Conservation (phyloP, 2,113 vertebrate species). For the Mionectes macconnelli region DNA sequence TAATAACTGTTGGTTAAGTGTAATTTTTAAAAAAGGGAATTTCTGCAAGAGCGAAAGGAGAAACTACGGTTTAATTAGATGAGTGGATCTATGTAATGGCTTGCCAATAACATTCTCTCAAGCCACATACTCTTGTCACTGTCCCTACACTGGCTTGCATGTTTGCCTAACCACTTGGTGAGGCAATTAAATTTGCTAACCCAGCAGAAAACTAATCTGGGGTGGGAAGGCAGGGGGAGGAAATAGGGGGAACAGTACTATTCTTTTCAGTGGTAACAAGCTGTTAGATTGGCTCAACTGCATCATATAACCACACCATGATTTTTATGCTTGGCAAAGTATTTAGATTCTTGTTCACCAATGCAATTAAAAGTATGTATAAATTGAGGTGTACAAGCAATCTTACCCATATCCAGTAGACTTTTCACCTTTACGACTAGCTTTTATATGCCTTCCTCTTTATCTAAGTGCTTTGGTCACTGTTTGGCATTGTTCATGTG, state of each 20-base stretch:
- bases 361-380: constrained; percentile 41
- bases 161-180: constrained; percentile 36
- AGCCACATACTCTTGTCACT: constrained; percentile 18
- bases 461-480: background rate
- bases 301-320: constrained; percentile 1
- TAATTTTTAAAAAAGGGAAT: background rate
- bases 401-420: background rate
- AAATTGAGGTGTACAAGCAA: constrained; percentile 3
- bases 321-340: constrained; percentile 57
- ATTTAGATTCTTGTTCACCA: constrained; percentile 38
- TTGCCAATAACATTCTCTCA: constrained; percentile 18
- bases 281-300: constrained; percentile 65
- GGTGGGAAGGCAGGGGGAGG: constrained; percentile 52
- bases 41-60: background rate
- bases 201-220: constrained; percentile 66
- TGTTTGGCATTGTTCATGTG: background rate
- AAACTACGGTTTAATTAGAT: constrained; percentile 4
- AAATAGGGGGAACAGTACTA: constrained; percentile 32
- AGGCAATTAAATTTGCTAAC: constrained; percentile 69
- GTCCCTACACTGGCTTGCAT: constrained; percentile 26
- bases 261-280: constrained; percentile 58
- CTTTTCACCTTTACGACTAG: background rate
- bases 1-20: background rate
- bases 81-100: background rate
- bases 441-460: background rate